A percentile compares a stretch with the other conserved stretches of the same genome.
Evolutionary conservation across 2,888 invertebrate species (phyloP).

Genomic region (Polydrusus tereticollis): DNA sequence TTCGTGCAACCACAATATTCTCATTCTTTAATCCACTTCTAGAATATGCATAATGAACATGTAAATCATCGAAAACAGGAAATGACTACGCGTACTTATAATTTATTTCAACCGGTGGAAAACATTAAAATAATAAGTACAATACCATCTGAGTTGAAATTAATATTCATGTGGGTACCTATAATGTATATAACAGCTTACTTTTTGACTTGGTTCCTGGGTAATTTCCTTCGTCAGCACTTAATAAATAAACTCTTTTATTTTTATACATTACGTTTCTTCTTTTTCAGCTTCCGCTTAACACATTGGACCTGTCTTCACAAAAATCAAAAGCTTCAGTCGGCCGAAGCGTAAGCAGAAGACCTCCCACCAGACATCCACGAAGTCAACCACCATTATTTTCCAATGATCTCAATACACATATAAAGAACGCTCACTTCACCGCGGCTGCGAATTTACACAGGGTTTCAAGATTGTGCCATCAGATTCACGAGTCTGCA

Average conservation of each 20-base stretch:
- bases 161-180: not conserved
- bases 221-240: too few species aligned
- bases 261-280: constrained; percentile 25
- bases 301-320: constrained; percentile 68
- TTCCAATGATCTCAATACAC: constrained; percentile 43
- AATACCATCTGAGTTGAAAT: not conserved
- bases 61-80: not conserved
- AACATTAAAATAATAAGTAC: not conserved
- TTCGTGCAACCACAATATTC: too few species aligned
- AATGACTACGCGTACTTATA: constrained; percentile 1
- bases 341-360: constrained; percentile 68
- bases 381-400: constrained; percentile 54
- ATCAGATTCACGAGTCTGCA: constrained; percentile 67
- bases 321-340: constrained; percentile 70
- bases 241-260: too few species aligned
- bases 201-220: too few species aligned
- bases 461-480: constrained; percentile 67
- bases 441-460: constrained; percentile 64
- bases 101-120: constrained; percentile 12
- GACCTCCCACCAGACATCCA: constrained; percentile 68
- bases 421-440: constrained; percentile 52
- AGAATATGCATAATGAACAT: not conserved
- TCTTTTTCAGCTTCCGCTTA: constrained; percentile 66
- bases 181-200: not conserved
- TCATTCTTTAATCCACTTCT: not conserved